A percentile compares a stretch with the other conserved stretches of the same genome.
Conservation (phyloP, 2,888 invertebrate species). For the Rambutsinella grinnellia region DNA sequence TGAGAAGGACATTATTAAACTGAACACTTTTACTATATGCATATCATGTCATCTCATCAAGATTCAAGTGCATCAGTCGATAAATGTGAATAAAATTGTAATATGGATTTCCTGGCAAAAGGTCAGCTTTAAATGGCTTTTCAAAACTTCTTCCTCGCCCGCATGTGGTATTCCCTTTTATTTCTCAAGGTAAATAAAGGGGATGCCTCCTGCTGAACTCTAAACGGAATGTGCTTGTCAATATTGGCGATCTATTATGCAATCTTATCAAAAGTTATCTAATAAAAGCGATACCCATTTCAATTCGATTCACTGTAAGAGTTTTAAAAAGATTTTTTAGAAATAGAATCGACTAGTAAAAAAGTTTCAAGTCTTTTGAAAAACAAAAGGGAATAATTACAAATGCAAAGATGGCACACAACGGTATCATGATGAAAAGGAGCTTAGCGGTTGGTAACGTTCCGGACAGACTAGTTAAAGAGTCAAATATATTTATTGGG, state of each 20-base stretch:
- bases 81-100: slow-evolving; percentile 5
- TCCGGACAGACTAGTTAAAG: neutral
- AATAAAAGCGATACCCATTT: neutral
- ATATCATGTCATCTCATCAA: slow-evolving; percentile 12
- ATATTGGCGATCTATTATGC: slow-evolving; percentile 34
- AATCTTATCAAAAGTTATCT: too few relatives aligned
- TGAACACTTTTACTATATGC: slow-evolving; percentile 17
- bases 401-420: neutral
- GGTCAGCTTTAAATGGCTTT: neutral
- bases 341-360: neutral
- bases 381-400: neutral
- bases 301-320: neutral
- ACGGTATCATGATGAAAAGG: neutral
- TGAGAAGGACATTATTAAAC: neutral
- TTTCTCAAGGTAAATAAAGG: neutral
- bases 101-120: neutral
- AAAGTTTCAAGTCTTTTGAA: neutral
- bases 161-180: slow-evolving; percentile 51
- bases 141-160: slow-evolving; percentile 9
- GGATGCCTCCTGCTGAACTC: slow-evolving; percentile 9
- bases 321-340: neutral
- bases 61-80: slow-evolving; percentile 21
- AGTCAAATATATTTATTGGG: neutral
- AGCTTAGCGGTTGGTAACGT: neutral
- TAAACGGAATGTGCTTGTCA: slow-evolving; percentile 4